Evolutionary conservation across 2,888 invertebrate genomes (phyloP).

Genomic region (Hemicrepidius hirtus): DNA sequence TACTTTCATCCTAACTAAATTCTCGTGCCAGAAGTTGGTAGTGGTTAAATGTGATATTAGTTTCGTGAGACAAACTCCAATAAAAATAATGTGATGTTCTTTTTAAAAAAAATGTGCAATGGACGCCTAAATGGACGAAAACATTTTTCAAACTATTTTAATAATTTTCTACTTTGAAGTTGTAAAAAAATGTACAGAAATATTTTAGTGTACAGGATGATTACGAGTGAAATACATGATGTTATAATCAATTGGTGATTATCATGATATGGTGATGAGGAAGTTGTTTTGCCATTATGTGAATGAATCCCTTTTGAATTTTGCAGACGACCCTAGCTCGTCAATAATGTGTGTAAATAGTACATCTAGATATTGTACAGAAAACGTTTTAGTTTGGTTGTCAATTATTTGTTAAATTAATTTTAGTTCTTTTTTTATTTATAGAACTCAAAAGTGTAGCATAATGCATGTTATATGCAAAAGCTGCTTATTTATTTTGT

Average conservation of each 20-base stretch:
- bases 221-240: slow-evolving; percentile 5
- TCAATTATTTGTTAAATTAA: background rate
- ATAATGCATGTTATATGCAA: background rate
- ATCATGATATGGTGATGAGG: slow-evolving; percentile 48
- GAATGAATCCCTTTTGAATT: slow-evolving; percentile 6
- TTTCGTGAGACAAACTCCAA: background rate
- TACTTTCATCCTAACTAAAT: slow-evolving; percentile 82
- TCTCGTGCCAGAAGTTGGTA: background rate
- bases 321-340: background rate
- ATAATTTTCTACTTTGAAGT: slow-evolving; percentile 36
- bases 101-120: slow-evolving; percentile 31
- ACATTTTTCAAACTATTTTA: slow-evolving; percentile 25
- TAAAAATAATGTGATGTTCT: slow-evolving; percentile 10
- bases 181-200: slow-evolving; percentile 19
- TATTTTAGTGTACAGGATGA: slow-evolving; percentile 27
- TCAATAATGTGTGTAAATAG: background rate
- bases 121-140: background rate
- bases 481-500: slow-evolving; percentile 5
- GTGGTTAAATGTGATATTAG: slow-evolving; percentile 21
- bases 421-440: slow-evolving; percentile 7
- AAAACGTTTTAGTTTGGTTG: background rate
- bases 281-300: slow-evolving; percentile 48
- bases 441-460: background rate
- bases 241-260: background rate
- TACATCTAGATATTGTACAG: background rate